Evolutionary conservation across 2,113 vertebrate species (phyloP).

Genomic region (Stictonetta naevosa): DNA sequence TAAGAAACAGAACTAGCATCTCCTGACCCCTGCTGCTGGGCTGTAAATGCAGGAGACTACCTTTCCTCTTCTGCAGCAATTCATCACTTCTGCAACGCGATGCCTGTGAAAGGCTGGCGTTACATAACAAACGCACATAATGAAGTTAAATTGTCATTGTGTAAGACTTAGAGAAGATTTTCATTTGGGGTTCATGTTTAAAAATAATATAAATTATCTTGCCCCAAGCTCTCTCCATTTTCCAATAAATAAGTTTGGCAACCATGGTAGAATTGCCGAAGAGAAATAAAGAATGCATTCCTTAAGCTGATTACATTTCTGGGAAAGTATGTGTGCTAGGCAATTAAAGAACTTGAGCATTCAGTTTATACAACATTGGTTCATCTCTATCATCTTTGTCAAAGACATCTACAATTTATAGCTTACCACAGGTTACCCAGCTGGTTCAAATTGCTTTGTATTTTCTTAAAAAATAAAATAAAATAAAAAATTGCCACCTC

Average conservation of each 20-base stretch:
- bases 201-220: slow-evolving; percentile 35
- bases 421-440: slow-evolving; percentile 30
- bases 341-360: slow-evolving; percentile 58
- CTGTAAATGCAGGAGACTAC: slow-evolving; percentile 50
- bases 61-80: slow-evolving; percentile 46
- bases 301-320: slow-evolving; percentile 64
- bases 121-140: background rate
- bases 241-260: slow-evolving; percentile 54
- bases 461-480: background rate
- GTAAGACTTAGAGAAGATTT: background rate
- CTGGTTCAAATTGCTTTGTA: slow-evolving; percentile 2
- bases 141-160: slow-evolving; percentile 10
- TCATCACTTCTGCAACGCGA: slow-evolving; percentile 9
- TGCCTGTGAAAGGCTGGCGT: background rate
- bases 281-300: slow-evolving; percentile 50
- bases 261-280: background rate
- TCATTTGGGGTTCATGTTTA: background rate
- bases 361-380: slow-evolving; percentile 60
- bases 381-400: slow-evolving; percentile 57
- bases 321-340: slow-evolving; percentile 58
- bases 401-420: slow-evolving; percentile 49
- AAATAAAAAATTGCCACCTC: slow-evolving; percentile 22
- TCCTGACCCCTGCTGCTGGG: slow-evolving; percentile 71
- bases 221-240: slow-evolving; percentile 21
- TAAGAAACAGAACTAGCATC: slow-evolving; percentile 67